A percentile compares a stretch with the other conserved stretches of the same genome.
These are phyloP conservation scores for Atractosteus spatula DNA, from an alignment of 2,113 vertebrate species.

Conservation along the genomic window DNA sequence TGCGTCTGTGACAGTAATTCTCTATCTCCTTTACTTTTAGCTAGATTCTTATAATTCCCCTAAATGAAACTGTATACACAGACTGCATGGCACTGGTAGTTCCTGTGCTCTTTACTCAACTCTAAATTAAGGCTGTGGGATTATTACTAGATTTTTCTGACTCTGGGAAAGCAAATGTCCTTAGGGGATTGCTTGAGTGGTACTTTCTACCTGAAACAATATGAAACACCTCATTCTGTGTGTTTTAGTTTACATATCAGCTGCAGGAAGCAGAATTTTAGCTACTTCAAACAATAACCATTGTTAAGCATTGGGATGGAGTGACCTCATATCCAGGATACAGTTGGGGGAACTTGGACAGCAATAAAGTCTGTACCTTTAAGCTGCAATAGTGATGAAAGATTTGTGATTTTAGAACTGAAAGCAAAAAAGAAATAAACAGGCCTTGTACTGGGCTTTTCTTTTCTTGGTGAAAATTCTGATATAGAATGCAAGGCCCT, in stretches of 20 bases:
- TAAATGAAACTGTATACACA: conserved; percentile 23
- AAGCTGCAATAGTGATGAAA: conserved; percentile 54
- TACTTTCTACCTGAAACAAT: conserved; percentile 56
- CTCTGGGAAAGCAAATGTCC: conserved; percentile 45
- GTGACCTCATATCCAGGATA: conserved; percentile 75
- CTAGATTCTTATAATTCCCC: background rate
- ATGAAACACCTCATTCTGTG: conserved; percentile 54
- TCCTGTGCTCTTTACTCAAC: conserved; percentile 32
- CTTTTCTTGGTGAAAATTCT: no score
- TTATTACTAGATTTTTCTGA: conserved; percentile 10
- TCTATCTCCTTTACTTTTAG: background rate
- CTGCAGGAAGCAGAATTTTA: conserved; percentile 65
- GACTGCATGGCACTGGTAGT: conserved; percentile 30
- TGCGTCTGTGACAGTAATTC: background rate
- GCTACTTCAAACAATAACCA: conserved; percentile 78
- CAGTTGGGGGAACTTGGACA: conserved; percentile 38
- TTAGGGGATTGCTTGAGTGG: conserved; percentile 33
- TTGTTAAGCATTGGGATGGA: conserved; percentile 64
- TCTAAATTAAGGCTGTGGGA: conserved; percentile 43
- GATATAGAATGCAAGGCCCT: no score
- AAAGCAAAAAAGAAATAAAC: conserved; percentile 13
- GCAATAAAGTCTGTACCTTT: conserved; percentile 66
- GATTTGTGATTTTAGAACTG: conserved; percentile 57
- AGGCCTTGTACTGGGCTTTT: background rate
- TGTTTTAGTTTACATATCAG: conserved; percentile 57